phyloP scores from a whole-genome alignment of 2,113 vertebrate species.

The Lamprotornis superbus region DNA sequence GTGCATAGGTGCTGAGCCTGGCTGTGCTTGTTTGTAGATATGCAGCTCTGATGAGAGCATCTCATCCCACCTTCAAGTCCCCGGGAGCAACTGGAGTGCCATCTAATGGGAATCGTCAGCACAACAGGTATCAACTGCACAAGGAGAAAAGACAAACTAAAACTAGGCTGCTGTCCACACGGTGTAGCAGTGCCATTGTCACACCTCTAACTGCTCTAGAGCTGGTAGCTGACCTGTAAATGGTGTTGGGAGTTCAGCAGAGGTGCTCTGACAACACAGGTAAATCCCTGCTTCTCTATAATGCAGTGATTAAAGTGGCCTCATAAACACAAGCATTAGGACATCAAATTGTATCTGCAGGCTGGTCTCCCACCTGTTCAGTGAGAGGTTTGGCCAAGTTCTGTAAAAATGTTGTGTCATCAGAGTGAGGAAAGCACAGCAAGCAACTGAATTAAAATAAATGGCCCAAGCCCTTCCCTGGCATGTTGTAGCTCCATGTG shows the following conservation, averaged over 20 bases:
- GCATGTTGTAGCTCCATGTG: neutral
- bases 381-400: neutral
- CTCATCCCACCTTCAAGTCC: constrained; percentile 52
- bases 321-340: neutral
- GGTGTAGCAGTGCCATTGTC: neutral
- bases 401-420: neutral
- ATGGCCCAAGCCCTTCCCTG: neutral
- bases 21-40: constrained; percentile 63
- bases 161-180: neutral
- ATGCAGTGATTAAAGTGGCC: neutral
- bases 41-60: constrained; percentile 74
- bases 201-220: neutral
- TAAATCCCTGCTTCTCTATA: rapidly evolving
- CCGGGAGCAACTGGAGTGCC: constrained; percentile 46
- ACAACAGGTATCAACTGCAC: constrained; percentile 69
- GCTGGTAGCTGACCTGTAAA: neutral
- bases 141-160: neutral
- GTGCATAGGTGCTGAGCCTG: neutral
- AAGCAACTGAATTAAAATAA: neutral
- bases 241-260: neutral
- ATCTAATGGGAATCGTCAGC: constrained; percentile 56
- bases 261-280: neutral
- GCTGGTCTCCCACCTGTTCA: neutral
- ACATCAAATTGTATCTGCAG: neutral
- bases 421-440: neutral